Evolutionary conservation across 92 coral and sea anemone species (phyloP), one percentile per base, ranked within the genome.

Genomic region (Pocillopora meandrina): DNA sequence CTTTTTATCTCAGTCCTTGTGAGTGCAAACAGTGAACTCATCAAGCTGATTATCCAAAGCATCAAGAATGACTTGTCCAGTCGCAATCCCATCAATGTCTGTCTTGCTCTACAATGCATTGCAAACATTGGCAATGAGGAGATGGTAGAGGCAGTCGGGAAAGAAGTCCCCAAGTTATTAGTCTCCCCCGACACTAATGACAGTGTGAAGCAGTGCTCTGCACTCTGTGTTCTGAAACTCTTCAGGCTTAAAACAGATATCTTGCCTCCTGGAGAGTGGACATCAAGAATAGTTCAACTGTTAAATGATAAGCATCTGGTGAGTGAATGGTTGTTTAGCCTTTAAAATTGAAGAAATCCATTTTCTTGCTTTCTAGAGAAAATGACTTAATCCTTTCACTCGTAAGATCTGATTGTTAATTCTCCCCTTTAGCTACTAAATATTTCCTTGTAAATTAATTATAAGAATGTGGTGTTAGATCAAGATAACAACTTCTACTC

Each of bases 231-330:
- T 19, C 85, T 97, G 74, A 95, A 97, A 87, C 89, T 97, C 61
- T 97, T 92, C 67, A 83, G 98, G 66, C 83, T 94, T 69, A 97
- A 94, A 56, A 81, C 88, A 76, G 88, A 88, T 61, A 93, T 94
- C 55, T 76, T 97, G 72, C 99, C 95, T 10, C 99, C 98, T 67
- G 97, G 95, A 52, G 99, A 97, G 69, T 97, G 99, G 99, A 97
- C 99, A 2, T 97, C 99, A 26, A 91, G 99, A 82, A 97, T 97
- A 85, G 98, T 97, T 36, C 99, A 97, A 79, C 80, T 97, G 36
- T 75, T 97, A 61, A 97, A 97, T 82, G 99, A 97, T 81, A 97
- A 97, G 79, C 99, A 97, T 70, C 79, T 97, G 93, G 99, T 97
- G 82, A 34, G 74, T 72, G 10, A 20, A 31, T 42, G 52, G 52